A percentile compares a stretch with the other conserved stretches of the same genome.
phyloP scores from a whole-genome alignment of 2,888 invertebrate species.

The Epiblema foenella region DNA sequence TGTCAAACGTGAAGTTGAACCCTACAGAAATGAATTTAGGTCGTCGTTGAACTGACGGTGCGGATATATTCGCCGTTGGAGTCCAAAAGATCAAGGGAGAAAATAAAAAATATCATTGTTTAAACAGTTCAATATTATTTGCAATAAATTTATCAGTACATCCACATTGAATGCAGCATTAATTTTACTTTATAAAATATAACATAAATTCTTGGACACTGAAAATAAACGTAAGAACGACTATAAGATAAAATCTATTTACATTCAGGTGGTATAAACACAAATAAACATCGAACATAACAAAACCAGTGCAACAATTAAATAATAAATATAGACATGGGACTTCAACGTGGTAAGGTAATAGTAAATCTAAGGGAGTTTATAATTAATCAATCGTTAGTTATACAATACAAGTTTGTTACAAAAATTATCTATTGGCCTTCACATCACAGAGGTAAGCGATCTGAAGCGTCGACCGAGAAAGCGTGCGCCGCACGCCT shows the following conservation, averaged over 20 bases:
- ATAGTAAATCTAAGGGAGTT: constrained; percentile 70
- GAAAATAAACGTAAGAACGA: constrained; percentile 76
- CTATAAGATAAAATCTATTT: constrained; percentile 77
- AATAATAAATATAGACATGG: constrained; percentile 82
- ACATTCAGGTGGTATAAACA: constrained; percentile 80
- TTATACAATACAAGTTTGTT: constrained; percentile 80
- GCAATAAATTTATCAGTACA: constrained; percentile 84
- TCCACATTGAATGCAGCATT: constrained; percentile 80
- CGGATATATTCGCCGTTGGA: too few species aligned
- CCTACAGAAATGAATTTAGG: too few species aligned
- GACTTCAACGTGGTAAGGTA: constrained; percentile 82
- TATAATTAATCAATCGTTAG: constrained; percentile 76
- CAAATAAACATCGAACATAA: constrained; percentile 83
- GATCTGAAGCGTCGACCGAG: constrained; percentile 66
- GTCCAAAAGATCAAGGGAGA: background rate
- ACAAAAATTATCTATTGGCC: constrained; percentile 83
- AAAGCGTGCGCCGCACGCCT: constrained; percentile 48
- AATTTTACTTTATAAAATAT: constrained; percentile 72
- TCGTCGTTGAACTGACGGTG: too few species aligned
- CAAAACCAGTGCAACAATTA: constrained; percentile 84
- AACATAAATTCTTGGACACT: constrained; percentile 79
- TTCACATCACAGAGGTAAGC: constrained; percentile 83
- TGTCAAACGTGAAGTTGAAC: too few species aligned
- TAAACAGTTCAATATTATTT: constrained; percentile 86
- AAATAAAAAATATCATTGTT: constrained; percentile 62